phyloP scores from a whole-genome alignment of 2,888 invertebrate genomes.

The Meloe dianella region DNA sequence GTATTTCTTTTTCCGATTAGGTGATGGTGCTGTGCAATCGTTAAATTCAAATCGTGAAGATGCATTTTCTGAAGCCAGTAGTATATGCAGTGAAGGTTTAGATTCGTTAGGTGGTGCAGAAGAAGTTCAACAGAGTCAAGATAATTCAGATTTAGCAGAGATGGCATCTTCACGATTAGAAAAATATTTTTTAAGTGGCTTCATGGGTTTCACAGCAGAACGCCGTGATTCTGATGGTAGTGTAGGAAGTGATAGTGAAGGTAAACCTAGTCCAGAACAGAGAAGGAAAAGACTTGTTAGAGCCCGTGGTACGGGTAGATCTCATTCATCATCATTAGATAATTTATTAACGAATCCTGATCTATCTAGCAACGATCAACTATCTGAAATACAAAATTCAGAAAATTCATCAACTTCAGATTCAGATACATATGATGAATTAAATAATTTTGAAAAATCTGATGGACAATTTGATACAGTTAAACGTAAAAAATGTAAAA shows the following conservation, averaged over 20 bases:
- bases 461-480: conserved; percentile 82
- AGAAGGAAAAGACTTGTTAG: conserved; percentile 80
- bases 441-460: conserved; percentile 71
- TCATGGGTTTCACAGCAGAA: conserved; percentile 81
- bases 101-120: conserved; percentile 73
- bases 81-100: conserved; percentile 82
- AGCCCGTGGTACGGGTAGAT: conserved; percentile 81
- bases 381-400: conserved; percentile 59
- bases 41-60: conserved; percentile 66
- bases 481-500: conserved; percentile 83
- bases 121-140: conserved; percentile 50
- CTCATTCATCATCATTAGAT: conserved; percentile 82
- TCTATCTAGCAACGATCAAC: conserved; percentile 54
- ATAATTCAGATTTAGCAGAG: conserved; percentile 69
- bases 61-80: conserved; percentile 80
- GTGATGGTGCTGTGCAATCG: conserved; percentile 69
- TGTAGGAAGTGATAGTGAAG: conserved; percentile 90
- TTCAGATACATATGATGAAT: conserved; percentile 73
- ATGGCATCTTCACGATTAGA: conserved; percentile 84
- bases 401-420: conserved; percentile 71
- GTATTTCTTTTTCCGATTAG: conserved; percentile 87
- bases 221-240: conserved; percentile 83
- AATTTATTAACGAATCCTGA: conserved; percentile 74
- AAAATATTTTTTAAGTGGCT: conserved; percentile 87
- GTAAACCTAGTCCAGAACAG: conserved; percentile 86